Evolutionary conservation across 1,140 invertebrate genomes (phyloP).

Genomic region (Acromyrmex echinatior): DNA sequence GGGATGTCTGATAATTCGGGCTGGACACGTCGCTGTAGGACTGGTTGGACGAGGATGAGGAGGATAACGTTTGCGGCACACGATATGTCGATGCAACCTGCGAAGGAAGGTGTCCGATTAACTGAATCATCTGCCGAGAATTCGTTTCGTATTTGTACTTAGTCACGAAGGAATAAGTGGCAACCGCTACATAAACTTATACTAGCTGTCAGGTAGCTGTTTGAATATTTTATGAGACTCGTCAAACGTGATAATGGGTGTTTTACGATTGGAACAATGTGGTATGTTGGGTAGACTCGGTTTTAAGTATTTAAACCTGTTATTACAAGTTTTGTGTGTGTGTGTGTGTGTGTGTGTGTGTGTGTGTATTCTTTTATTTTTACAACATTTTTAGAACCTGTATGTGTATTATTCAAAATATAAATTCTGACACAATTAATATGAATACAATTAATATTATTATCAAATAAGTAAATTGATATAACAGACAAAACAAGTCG

Average conservation of each 20-base stretch:
- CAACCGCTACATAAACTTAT: slow-evolving; percentile 20
- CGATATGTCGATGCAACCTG: slow-evolving; percentile 46
- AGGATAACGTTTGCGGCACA: slow-evolving; percentile 65
- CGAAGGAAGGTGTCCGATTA: not conserved
- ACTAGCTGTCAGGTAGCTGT: not conserved
- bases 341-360: not conserved
- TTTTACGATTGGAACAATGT: not conserved
- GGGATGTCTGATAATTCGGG: slow-evolving; percentile 71
- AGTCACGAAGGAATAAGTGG: not conserved
- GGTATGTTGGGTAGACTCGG: not conserved
- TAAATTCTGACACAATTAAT: not conserved
- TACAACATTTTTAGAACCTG: not conserved
- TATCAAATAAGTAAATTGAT: slow-evolving; percentile 1
- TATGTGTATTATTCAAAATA: not conserved
- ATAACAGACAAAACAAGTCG: not conserved
- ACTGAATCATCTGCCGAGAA: not conserved
- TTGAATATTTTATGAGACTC: not conserved
- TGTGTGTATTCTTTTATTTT: not conserved
- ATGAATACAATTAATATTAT: not conserved
- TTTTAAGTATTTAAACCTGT: not conserved
- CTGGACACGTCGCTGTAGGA: slow-evolving; percentile 77
- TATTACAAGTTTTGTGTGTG: not conserved
- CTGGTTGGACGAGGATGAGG: slow-evolving; percentile 77
- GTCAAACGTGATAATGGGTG: slow-evolving; percentile 19
- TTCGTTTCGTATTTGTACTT: slow-evolving; percentile 18